These are phyloP conservation scores for Megalops cyprinoides DNA, from an alignment of 2,797 vertebrate genomes.

Conservation along the genomic window DNA sequence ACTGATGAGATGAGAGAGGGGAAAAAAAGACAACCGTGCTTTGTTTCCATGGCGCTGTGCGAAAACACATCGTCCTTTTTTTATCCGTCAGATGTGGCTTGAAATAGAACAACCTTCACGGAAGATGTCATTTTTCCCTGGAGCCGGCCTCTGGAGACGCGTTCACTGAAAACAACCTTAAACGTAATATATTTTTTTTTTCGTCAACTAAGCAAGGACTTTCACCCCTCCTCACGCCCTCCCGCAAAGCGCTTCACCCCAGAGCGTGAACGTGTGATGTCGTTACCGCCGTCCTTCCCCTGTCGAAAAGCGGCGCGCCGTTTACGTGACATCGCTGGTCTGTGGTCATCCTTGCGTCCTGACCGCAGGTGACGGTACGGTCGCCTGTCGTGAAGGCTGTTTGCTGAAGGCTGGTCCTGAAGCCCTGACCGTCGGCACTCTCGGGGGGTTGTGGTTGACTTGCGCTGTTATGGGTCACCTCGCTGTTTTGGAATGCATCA, in stretches of 20 bases:
- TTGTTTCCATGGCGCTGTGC: conserved; percentile 20
- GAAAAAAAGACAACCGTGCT: background rate
- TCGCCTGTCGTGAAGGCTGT: background rate
- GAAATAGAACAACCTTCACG: conserved; percentile 25
- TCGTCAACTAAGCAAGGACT: background rate
- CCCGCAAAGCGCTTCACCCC: background rate
- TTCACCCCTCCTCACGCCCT: background rate
- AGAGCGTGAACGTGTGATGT: background rate
- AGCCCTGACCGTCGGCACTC: background rate
- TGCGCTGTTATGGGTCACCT: too few species aligned
- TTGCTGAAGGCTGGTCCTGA: background rate
- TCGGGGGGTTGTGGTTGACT: too few species aligned
- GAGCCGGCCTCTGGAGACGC: background rate
- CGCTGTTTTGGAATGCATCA: too few species aligned
- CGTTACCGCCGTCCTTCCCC: background rate
- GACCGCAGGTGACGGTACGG: background rate
- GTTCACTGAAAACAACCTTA: conserved; percentile 3
- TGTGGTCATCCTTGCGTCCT: too few species aligned
- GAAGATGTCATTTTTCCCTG: background rate
- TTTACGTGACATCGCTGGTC: too few species aligned
- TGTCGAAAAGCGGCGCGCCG: background rate
- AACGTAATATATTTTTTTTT: too few species aligned
- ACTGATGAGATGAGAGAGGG: background rate
- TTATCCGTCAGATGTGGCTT: background rate
- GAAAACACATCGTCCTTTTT: background rate